phyloP scores from a whole-genome alignment of 1,140 invertebrate species.

The Apis mellifera region DNA sequence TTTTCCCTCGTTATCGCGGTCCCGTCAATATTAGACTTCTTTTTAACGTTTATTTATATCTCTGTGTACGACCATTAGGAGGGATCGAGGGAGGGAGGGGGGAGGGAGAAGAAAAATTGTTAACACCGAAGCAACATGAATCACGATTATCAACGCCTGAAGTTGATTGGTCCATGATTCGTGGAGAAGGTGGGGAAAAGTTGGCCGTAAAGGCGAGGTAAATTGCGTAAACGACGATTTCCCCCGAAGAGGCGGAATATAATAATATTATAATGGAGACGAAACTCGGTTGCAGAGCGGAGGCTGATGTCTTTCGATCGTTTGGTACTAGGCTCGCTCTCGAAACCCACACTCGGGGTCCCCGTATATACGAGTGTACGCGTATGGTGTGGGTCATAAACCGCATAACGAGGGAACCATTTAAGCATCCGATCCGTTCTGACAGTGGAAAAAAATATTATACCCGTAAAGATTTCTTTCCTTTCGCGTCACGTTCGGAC shows the following conservation, averaged over 20 bases:
- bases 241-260: conserved; percentile 20
- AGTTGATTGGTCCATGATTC: neutral
- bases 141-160: neutral
- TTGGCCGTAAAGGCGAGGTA: neutral
- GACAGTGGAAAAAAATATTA: conserved; percentile 29
- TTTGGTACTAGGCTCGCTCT: conserved; percentile 14
- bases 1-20: neutral
- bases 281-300: neutral
- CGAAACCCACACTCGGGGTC: conserved; percentile 35
- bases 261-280: conserved; percentile 17
- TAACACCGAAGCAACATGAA: no score
- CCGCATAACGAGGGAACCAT: conserved; percentile 18
- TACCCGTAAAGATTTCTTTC: neutral
- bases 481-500: no score
- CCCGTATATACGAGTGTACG: no score
- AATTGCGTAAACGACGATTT: conserved; percentile 30
- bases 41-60: neutral
- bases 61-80: no score
- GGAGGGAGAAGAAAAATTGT: neutral
- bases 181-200: neutral
- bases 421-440: conserved; percentile 8
- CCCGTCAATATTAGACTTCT: neutral
- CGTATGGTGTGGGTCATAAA: conserved; percentile 20
- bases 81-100: no score
- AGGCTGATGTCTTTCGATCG: conserved; percentile 36